Base-by-base conservation (phyloP, 2,113 vertebrate species). In the Narcine bancroftii region DNA sequence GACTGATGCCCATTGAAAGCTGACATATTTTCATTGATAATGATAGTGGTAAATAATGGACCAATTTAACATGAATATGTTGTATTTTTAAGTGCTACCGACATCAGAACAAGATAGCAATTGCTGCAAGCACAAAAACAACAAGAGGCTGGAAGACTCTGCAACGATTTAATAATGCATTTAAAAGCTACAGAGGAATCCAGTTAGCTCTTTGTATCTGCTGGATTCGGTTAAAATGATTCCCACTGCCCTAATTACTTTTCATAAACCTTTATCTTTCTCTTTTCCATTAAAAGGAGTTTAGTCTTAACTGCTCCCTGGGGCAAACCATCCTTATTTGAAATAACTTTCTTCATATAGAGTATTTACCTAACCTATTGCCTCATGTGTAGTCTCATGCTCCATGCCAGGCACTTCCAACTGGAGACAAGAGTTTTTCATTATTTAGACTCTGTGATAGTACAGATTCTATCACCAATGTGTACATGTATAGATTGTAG, bases 11-110 rank as follows among this genome's bases (percentile, higher is more conserved):
- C 36, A 36, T 87, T 87, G 81, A 87, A 60, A 87, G 81, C 81
- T 63, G n/a, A 36, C 53, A n/a, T 63, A 60, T 5, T 87, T 87
- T 60, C 33, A 87, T 36, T n/a, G 56, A 53, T 87, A 63, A 60
- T 87, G 81, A 87, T 87, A 33, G 53, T n/a, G 60, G n/a, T 87
- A 33, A 60, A 60, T 87, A 87, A 87, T 87, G 53, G 21, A 87
- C 60, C 81, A 87, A 60, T 87, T 87, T 87, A 60, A 36, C 81
- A 63, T 87, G n/a, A 87, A 60, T 87, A 21, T 33, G 53, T 17
- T 87, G 53, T 9, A 36, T 87, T 60, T 85, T 85, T 6, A 63
- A 87, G 81, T 87, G 81, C 33, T 87, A 87, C 81, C 60, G 81
- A 87, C 81, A 87, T 87, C 53, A 60, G 53, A 60, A 60, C 53